These are phyloP conservation scores for Nibea coibor DNA, from an alignment of 2,113 vertebrate genomes.

Conservation along the genomic window DNA sequence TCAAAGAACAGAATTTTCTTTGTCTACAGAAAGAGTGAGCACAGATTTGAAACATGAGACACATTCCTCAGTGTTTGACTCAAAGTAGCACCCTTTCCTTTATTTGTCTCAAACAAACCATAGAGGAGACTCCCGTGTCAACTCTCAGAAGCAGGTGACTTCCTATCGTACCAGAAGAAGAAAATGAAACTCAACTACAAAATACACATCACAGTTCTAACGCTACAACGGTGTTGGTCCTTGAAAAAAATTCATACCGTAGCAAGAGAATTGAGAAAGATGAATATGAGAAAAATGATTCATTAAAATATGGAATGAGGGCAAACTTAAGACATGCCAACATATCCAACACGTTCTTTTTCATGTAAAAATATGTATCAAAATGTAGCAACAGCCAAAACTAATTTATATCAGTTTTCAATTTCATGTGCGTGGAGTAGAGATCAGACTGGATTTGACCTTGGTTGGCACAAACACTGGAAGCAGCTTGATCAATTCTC, in stretches of 20 bases:
- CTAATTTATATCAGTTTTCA: background rate
- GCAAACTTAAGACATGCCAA: background rate
- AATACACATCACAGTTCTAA: background rate
- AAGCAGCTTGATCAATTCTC: background rate
- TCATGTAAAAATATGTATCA: background rate
- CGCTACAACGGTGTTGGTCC: slow-evolving; percentile 11
- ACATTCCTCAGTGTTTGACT: too few relatives aligned
- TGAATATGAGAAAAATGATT: background rate
- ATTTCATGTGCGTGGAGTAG: background rate
- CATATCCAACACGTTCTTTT: background rate
- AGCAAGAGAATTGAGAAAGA: background rate
- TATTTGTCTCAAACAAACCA: too few relatives aligned
- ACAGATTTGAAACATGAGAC: too few relatives aligned
- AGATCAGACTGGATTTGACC: background rate
- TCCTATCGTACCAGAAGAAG: background rate
- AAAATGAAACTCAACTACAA: background rate
- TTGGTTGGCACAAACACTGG: background rate
- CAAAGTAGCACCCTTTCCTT: too few relatives aligned
- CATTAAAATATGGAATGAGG: slow-evolving; percentile 1
- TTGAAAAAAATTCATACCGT: background rate
- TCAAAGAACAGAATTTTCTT: too few relatives aligned
- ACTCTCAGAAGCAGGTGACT: background rate
- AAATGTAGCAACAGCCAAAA: background rate
- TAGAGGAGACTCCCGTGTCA: too few relatives aligned
- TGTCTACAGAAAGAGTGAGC: too few relatives aligned